phyloP scores from a whole-genome alignment of 2,113 vertebrate species.

The Heterocephalus glaber region DNA sequence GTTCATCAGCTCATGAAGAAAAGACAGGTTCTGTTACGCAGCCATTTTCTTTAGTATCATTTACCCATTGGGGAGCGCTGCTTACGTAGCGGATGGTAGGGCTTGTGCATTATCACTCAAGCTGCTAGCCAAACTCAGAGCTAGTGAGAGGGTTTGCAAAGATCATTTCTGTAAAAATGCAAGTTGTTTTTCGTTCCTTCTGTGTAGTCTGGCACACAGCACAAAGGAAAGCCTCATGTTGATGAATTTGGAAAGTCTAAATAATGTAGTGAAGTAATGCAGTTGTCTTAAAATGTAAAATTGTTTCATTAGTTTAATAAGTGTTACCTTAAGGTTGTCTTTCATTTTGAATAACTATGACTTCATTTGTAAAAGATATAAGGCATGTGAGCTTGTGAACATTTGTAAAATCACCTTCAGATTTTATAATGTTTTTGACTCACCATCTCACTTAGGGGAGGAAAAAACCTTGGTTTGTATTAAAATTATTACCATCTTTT shows the following conservation, averaged over 20 bases:
- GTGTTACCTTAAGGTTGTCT: not conserved
- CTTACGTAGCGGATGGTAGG: conserved; percentile 54
- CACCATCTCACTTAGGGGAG: conserved; percentile 29
- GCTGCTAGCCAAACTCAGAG: conserved; percentile 36
- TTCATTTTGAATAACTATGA: conserved; percentile 40
- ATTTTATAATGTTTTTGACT: conserved; percentile 36
- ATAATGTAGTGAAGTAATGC: conserved; percentile 45
- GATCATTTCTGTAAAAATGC: conserved; percentile 44
- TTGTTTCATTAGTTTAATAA: conserved; percentile 33
- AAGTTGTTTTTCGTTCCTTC: not conserved
- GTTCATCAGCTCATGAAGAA: conserved; percentile 43
- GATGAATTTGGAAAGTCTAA: conserved; percentile 61
- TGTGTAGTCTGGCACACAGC: conserved; percentile 66
- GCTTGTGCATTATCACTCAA: conserved; percentile 16
- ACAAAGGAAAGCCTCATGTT: conserved; percentile 35
- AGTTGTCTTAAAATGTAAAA: conserved; percentile 53
- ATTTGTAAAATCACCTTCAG: conserved; percentile 53
- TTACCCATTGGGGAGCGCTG: conserved; percentile 15
- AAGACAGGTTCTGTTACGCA: conserved; percentile 50
- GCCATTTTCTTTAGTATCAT: not conserved
- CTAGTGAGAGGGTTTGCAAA: conserved; percentile 34
- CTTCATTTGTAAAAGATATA: conserved; percentile 37
- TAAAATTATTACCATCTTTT: conserved; percentile 9
- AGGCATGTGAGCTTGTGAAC: not conserved
- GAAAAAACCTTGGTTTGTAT: not conserved